A percentile compares a stretch with the other conserved stretches of the same genome.
Conservation (phyloP, 2,797 vertebrate species). For the Coranthus polyacanthus region DNA sequence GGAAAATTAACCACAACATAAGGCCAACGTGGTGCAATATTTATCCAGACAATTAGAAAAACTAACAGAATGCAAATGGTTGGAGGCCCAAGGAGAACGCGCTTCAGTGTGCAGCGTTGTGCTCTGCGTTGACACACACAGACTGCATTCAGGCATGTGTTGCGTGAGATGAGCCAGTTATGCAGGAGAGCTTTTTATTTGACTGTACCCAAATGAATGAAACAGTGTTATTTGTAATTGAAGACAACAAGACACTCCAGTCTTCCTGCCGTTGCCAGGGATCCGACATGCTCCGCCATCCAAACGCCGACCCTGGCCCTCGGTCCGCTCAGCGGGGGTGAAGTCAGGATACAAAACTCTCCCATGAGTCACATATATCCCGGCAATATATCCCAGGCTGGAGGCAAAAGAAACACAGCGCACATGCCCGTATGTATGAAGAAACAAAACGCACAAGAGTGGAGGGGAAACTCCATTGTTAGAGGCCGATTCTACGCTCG, state of each 20-base stretch:
- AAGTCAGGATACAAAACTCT: constrained; percentile 52
- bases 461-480: constrained; percentile 38
- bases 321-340: constrained; percentile 31
- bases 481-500: constrained; percentile 7
- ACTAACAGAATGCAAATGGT: constrained; percentile 61
- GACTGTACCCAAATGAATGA: constrained; percentile 65
- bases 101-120: constrained; percentile 18
- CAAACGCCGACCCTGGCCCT: constrained; percentile 17
- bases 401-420: constrained; percentile 32
- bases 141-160: constrained; percentile 47
- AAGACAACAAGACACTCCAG: constrained; percentile 44
- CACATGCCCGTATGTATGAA: background rate
- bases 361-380: constrained; percentile 56
- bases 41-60: constrained; percentile 76
- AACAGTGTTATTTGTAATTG: constrained; percentile 53
- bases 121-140: constrained; percentile 5
- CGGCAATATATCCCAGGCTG: constrained; percentile 13
- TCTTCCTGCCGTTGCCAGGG: constrained; percentile 27
- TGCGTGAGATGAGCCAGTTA: constrained; percentile 72
- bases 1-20: constrained; percentile 61
- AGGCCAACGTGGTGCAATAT: constrained; percentile 58
- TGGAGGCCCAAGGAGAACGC: constrained; percentile 33
- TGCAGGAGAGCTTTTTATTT: constrained; percentile 62
- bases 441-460: constrained; percentile 42
- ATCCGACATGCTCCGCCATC: constrained; percentile 22